phyloP scores from a whole-genome alignment of 2,888 invertebrate genomes.

The Rhamphomyia laevipes region DNA sequence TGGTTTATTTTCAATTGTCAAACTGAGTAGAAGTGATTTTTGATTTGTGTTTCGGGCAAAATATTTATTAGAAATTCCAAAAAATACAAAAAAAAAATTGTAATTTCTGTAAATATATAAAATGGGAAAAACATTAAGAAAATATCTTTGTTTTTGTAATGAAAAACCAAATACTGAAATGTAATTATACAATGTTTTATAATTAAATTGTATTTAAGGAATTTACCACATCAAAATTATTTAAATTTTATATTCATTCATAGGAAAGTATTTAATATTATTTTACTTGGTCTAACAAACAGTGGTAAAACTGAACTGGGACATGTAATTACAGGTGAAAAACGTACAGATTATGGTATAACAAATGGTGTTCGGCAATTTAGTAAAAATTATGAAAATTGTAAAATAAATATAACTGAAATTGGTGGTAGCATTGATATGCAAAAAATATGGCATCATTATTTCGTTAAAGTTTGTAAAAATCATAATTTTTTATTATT shows the following conservation, averaged over 20 bases:
- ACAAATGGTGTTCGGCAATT: slow-evolving; percentile 32
- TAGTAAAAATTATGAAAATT: slow-evolving; percentile 9
- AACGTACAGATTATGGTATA: slow-evolving; percentile 21
- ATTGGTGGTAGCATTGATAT: slow-evolving; percentile 31
- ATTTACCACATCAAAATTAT: no score
- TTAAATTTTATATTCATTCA: background rate
- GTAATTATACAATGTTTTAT: background rate
- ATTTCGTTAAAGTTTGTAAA: slow-evolving; percentile 22
- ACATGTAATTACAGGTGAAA: slow-evolving; percentile 18
- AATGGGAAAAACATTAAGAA: background rate
- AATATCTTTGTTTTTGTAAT: background rate
- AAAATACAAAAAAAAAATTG: background rate
- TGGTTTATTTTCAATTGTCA: no score
- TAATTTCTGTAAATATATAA: background rate
- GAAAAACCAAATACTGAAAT: background rate
- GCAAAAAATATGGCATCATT: slow-evolving; percentile 32
- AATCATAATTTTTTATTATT: background rate
- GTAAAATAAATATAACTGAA: slow-evolving; percentile 25
- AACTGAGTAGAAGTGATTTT: no score
- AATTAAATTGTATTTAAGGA: no score
- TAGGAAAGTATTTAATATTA: slow-evolving; percentile 18
- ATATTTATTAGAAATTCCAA: background rate
- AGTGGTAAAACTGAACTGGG: slow-evolving; percentile 34
- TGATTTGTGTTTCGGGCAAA: no score
- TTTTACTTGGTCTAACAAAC: slow-evolving; percentile 27